Percentiles rank a stretch among this genome's conserved stretches.
Conservation (phyloP, 1,140 invertebrate species). For the Leptinotarsa undecemlineata region DNA sequence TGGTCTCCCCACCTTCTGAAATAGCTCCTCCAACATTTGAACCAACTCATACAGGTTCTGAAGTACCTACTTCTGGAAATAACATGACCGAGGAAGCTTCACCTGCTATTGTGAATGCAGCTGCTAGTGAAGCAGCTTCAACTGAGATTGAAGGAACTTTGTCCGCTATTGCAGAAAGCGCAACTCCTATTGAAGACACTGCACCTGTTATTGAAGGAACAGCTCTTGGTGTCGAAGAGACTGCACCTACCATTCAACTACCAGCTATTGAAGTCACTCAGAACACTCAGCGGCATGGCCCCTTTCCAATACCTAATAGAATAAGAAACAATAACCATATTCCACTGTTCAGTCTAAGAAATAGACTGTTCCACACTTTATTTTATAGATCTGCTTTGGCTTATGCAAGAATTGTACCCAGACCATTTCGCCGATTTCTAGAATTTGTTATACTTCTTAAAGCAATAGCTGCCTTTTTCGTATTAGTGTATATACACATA, state of each 20-base stretch:
- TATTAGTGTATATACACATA: conserved; percentile 93
- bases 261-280: conserved; percentile 50
- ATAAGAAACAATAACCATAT: conserved; percentile 67
- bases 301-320: conserved; percentile 60
- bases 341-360: conserved; percentile 81
- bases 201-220: too few species aligned
- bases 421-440: conserved; percentile 80
- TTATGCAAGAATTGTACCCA: conserved; percentile 88
- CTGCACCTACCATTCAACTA: too few species aligned
- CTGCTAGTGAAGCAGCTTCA: too few species aligned
- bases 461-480: conserved; percentile 86
- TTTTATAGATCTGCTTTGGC: conserved; percentile 89
- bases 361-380: conserved; percentile 92
- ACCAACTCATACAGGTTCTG: too few species aligned
- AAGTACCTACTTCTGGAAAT: too few species aligned
- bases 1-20: not conserved
- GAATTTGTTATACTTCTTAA: conserved; percentile 91
- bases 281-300: conserved; percentile 59
- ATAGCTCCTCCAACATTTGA: too few species aligned
- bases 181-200: too few species aligned
- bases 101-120: too few species aligned
- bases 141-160: too few species aligned
- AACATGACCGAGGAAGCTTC: too few species aligned
- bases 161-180: too few species aligned
- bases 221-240: too few species aligned